Evolutionary conservation across 2,888 invertebrate species (phyloP).

Genomic region (Megaustenia siamemsis): DNA sequence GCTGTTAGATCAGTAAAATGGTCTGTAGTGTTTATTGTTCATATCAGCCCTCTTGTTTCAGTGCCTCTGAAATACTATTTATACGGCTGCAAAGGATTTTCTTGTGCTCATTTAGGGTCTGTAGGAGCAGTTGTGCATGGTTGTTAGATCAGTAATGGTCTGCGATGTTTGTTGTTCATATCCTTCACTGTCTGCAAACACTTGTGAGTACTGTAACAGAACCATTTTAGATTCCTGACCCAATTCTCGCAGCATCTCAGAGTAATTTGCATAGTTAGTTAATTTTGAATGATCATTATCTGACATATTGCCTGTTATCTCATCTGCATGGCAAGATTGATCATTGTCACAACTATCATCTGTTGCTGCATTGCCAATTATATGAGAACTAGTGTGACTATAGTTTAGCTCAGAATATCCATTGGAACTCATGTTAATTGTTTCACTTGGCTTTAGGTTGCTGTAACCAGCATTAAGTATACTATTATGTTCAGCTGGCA

Average conservation of each 20-base stretch:
- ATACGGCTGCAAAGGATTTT: constrained; percentile 34
- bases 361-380: neutral
- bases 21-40: no score
- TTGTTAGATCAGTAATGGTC: constrained; percentile 30
- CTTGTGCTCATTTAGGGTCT: constrained; percentile 38
- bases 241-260: constrained; percentile 43
- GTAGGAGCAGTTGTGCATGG: constrained; percentile 35
- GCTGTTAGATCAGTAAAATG: neutral
- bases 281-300: constrained; percentile 8
- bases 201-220: constrained; percentile 44
- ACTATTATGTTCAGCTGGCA: neutral
- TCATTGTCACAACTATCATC: neutral
- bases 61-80: constrained; percentile 30
- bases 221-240: constrained; percentile 48
- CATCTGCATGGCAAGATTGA: neutral
- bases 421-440: neutral
- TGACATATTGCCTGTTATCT: neutral
- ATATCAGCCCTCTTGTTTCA: constrained; percentile 21
- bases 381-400: neutral
- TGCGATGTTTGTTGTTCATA: constrained; percentile 47
- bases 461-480: neutral
- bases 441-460: neutral
- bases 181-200: constrained; percentile 39
- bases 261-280: constrained; percentile 27
- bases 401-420: neutral